These are phyloP conservation scores for Drosophila ironensis DNA, from an alignment of 1,140 invertebrate species.

Conservation along the genomic window DNA sequence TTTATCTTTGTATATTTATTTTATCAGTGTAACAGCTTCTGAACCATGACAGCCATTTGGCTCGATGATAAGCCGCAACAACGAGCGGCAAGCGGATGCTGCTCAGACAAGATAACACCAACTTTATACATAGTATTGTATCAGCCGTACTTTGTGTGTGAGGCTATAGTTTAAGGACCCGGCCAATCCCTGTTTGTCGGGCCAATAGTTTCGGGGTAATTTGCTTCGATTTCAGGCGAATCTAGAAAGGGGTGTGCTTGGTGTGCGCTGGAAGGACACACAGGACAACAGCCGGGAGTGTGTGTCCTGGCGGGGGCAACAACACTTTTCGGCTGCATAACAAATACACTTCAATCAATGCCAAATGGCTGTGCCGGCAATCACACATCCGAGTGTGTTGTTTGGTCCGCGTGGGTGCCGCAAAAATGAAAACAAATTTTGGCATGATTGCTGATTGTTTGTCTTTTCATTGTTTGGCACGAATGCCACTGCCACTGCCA, in stretches of 20 bases:
- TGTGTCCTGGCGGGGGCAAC: constrained; percentile 24
- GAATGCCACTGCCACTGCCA: constrained; percentile 21
- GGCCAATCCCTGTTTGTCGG: background rate
- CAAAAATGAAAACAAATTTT: constrained; percentile 81
- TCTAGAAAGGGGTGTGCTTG: background rate
- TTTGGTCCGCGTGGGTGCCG: constrained; percentile 55
- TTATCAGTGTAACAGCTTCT: constrained; percentile 1
- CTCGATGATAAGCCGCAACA: background rate
- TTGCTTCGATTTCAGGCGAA: constrained; percentile 13
- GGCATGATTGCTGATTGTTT: constrained; percentile 80
- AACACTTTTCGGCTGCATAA: constrained; percentile 69
- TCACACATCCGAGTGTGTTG: constrained; percentile 32
- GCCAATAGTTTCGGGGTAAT: constrained; percentile 28
- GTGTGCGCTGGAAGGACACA: too few species aligned
- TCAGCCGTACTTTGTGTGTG: background rate
- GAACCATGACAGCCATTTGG: background rate
- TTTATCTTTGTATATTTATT: background rate
- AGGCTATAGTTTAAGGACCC: constrained; percentile 17
- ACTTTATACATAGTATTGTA: background rate
- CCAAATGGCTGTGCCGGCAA: constrained; percentile 69
- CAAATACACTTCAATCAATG: constrained; percentile 79
- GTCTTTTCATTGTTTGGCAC: constrained; percentile 79
- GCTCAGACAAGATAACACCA: constrained; percentile 7
- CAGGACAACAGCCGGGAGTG: background rate
- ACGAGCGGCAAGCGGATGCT: background rate